Conservation (phyloP, 2,113 vertebrate species). For the Taxidea taxus region DNA sequence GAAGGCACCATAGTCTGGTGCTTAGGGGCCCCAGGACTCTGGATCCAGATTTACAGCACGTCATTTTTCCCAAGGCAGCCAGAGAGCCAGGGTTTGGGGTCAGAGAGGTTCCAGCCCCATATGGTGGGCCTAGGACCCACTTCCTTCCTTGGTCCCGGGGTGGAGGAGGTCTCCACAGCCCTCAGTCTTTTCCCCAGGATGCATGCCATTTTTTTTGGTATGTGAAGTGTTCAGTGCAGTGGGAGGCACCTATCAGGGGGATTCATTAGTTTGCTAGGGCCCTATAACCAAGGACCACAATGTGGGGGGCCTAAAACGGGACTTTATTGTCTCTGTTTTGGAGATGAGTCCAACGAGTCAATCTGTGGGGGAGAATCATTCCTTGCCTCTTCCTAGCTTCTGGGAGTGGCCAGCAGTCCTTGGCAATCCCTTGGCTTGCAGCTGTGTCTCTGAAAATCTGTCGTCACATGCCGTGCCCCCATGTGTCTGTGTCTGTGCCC, state of each 20-base stretch:
- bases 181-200: neutral
- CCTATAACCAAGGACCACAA: no score
- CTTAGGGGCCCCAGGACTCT: neutral
- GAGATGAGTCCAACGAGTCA: neutral
- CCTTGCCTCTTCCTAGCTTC: neutral
- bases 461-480: rapidly evolving
- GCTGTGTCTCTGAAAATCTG: no score
- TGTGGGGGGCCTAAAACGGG: neutral
- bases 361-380: neutral
- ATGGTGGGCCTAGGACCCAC: neutral
- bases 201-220: neutral
- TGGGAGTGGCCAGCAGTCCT: neutral
- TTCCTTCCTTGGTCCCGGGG: neutral
- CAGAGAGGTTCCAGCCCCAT: neutral
- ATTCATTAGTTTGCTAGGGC: no score
- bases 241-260: neutral
- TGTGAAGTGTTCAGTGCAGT: neutral
- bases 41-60: neutral
- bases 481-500: neutral
- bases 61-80: neutral
- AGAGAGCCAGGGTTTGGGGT: neutral
- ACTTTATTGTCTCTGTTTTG: neutral
- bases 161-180: neutral
- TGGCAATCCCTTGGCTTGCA: neutral
- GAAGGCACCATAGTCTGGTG: neutral